Base-by-base conservation (phyloP, 2,113 vertebrate genomes). In the Salvator merianae region DNA sequence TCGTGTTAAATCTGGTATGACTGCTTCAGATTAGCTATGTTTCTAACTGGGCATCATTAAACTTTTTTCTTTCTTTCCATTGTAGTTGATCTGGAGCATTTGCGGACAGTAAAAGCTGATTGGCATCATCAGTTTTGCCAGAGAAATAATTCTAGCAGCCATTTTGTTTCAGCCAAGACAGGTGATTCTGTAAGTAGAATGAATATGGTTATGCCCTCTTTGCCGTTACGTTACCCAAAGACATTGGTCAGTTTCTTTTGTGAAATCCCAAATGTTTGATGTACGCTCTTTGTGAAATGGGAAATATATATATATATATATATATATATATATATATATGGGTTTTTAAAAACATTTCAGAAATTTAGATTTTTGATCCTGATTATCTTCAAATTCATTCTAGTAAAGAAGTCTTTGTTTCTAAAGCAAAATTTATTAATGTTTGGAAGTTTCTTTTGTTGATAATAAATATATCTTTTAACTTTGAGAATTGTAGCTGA, bases 61-160 rank as follows among this genome's bases (percentile, higher is more conserved):
- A 91, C 86, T 88, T 89, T 82, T 28, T 40, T 18, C 43, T 50
- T 66, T 50, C 85, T 95, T 91, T 88, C 83, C 95, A 93, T 90
- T 79, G 81, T 94, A 99, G 99, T 99, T 95, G 98, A 99, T 95
- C 94, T 99, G 97, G 99, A 99, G 93, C 98, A 99, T 87, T 97
- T 99, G 97, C 96, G 98, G 92, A 98, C 97, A 74, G 98, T 99
- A 91, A 99, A 99, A 93, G 91, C 95, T 88, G 98, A 99, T 93
- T 99, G 97, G 93, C 99, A 99, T 92, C 97, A 98, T 90, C 96
- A 97, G 40, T 98, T 98, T 95, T 99, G 99, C 95, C 98, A 99
- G 92, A 98, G 99, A 94, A 99, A 99, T 81, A 92, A 97, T 89
- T 96, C 98, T 92, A 95, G 98, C 94, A 98, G 98, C 92, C 97